Evolutionary conservation across 2,113 vertebrate species (phyloP), one percentile per base, ranked within the genome.

Genomic region (Rhinopomastus cyanomelas): DNA sequence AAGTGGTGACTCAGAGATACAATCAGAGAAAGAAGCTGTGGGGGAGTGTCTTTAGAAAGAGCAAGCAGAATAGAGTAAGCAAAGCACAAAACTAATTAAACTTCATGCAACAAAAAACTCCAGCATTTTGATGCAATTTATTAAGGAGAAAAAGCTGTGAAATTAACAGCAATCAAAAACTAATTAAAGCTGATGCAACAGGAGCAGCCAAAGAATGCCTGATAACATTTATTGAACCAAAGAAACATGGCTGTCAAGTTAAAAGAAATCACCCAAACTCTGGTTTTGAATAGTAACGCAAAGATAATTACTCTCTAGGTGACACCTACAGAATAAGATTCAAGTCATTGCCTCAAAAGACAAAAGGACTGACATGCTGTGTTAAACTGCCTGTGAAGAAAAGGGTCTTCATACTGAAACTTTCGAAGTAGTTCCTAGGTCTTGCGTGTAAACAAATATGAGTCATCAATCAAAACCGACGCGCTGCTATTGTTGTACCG

Each of bases 141-240:
- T 97, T 97, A 97, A 97, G 93, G 89, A 85, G 94, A 96, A 98
- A 97, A 97, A 97, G 88, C 97, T 98, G 96, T 97, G 97, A 98
- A 98, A 98, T 98, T 98, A 98, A 97, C 95, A 97, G 96, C 97
- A 97, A 97, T 98, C 97, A 97, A 97, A 97, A 97, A 94, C 97
- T 98, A 98, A 98, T 98, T 98, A 98, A 96, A 96, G 96, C 94
- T 96, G 97, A 97, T 97, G 97, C 94, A 96, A 95, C 80, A 97
- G 91, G 60, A 97, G 82, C 95, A 97, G 90, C 90, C 85, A 94
- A 96, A 97, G 96, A 97, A 98, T 97, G 93, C 96, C 92, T 97
- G 97, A 97, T 97, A 98, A 96, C 95, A 95, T 97, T 97, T 97
- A 97, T 85, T 97, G 94, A 97, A 97, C 95, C 93, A 92, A 96